Evolutionary conservation across 2,797 vertebrate genomes (phyloP).

Genomic region (Menidia menidia): DNA sequence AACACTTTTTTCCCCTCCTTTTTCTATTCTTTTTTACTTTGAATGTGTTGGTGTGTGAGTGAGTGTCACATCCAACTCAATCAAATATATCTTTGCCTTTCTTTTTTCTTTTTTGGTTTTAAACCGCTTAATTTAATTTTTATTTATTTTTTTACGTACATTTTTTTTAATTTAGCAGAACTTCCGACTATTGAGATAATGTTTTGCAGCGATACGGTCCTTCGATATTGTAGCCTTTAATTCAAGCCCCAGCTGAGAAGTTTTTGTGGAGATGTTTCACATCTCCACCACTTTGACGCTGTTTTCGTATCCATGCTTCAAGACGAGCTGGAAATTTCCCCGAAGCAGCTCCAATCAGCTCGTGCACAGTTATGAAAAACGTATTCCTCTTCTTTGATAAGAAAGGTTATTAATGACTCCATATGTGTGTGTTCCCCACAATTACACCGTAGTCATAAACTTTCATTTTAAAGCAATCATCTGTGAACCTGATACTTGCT

Average conservation of each 20-base stretch:
- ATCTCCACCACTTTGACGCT: background rate
- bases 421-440: too few species aligned
- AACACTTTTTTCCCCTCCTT: conserved; percentile 35
- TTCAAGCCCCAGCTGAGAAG: background rate
- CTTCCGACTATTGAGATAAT: too few species aligned
- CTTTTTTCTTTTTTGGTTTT: conserved; percentile 35
- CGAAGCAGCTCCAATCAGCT: too few species aligned
- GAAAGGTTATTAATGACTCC: too few species aligned
- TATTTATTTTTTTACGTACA: too few species aligned
- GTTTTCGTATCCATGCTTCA: background rate
- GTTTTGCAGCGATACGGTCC: too few species aligned
- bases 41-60: conserved; percentile 23
- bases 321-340: background rate
- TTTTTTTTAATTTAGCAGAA: too few species aligned
- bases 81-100: conserved; percentile 40
- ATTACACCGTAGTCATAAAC: background rate
- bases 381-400: background rate
- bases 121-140: too few species aligned
- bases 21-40: background rate
- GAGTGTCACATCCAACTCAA: conserved; percentile 47
- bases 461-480: background rate
- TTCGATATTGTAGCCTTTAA: background rate
- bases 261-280: background rate
- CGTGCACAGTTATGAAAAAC: background rate
- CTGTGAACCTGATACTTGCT: background rate